Conservation (phyloP, 2,113 vertebrate genomes). For the Nothocercus nigrocapillus region DNA sequence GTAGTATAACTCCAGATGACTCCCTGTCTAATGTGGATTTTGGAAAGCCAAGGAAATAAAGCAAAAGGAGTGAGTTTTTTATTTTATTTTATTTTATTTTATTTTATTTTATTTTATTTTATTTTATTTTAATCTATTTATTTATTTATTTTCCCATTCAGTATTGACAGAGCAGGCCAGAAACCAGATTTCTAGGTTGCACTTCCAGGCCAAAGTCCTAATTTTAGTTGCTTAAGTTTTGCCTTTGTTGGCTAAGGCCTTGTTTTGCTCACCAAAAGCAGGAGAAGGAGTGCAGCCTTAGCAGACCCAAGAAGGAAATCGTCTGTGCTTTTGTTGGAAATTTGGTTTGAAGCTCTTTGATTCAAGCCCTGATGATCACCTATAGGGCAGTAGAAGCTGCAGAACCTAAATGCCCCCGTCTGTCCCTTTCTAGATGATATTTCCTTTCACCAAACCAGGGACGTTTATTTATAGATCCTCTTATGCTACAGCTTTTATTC, state of each 20-base stretch:
- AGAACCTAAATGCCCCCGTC: not conserved
- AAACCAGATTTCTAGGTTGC: not conserved
- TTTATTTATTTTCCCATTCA: no score
- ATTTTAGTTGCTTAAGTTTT: not conserved
- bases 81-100: no score
- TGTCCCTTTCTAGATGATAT: no score
- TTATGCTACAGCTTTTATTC: not conserved
- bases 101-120: no score
- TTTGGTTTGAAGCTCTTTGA: not conserved
- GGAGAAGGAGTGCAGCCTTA: not conserved
- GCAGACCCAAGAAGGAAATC: not conserved
- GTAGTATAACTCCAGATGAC: not conserved
- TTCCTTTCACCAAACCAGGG: not conserved
- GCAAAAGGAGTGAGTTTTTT: not conserved
- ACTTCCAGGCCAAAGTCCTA: not conserved
- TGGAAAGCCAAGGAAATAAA: not conserved
- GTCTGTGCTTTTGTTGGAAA: not conserved
- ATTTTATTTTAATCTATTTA: no score
- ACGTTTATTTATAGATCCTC: not conserved
- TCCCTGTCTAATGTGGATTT: not conserved
- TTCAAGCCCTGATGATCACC: not conserved
- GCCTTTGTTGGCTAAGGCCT: not conserved
- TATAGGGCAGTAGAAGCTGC: no score
- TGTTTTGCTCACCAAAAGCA: not conserved
- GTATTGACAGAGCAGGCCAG: not conserved